Conservation (phyloP, 2,113 vertebrate genomes). For the Mus musculus region GRCm39 chr9:49067001-49067500, state of each 20-base stretch:
- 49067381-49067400: not conserved
- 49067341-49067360: slow-evolving; percentile 32
- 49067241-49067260: slow-evolving; percentile 72
- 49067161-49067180: slow-evolving; percentile 76
- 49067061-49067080: slow-evolving; percentile 48
- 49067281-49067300: slow-evolving; percentile 67
- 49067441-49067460: not conserved
- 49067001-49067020: not conserved
- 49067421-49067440: not conserved
- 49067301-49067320: slow-evolving; percentile 62
- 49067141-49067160: slow-evolving; percentile 71
- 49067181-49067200: slow-evolving; percentile 81
- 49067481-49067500: not conserved
- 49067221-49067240: slow-evolving; percentile 80
- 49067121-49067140: slow-evolving; percentile 63
- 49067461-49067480: not conserved
- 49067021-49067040: not conserved
- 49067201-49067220: slow-evolving; percentile 82
- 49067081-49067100: slow-evolving; percentile 13
- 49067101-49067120: slow-evolving; percentile 32
- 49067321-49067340: not conserved
- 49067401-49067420: not conserved
- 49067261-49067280: slow-evolving; percentile 76
- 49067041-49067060: not conserved
- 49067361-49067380: slow-evolving; percentile 62